A percentile compares a stretch with the other conserved stretches of the same genome.
Conservation (phyloP, 2,888 invertebrate genomes). For the Craniophora ligustri region DNA sequence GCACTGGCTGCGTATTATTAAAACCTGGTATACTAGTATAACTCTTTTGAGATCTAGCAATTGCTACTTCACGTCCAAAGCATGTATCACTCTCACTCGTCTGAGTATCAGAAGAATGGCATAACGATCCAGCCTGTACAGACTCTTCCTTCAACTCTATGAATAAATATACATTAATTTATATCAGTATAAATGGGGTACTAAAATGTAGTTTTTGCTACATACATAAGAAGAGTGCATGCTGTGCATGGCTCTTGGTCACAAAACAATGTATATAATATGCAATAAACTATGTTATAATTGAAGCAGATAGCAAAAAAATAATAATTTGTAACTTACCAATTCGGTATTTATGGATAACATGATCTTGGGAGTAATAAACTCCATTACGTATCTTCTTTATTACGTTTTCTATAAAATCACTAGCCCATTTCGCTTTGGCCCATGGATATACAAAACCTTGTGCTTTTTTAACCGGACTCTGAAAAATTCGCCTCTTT, state of each 20-base stretch:
- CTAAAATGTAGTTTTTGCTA: too few species aligned
- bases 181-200: background rate
- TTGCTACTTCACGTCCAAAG: conserved; percentile 33
- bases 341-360: conserved; percentile 8
- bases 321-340: conserved; percentile 51
- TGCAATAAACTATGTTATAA: too few species aligned
- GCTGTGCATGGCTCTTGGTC: too few species aligned
- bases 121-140: conserved; percentile 57
- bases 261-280: too few species aligned
- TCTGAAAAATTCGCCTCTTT: conserved; percentile 4
- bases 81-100: conserved; percentile 9
- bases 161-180: background rate
- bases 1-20: conserved; percentile 60
- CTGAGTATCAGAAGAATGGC: conserved; percentile 23
- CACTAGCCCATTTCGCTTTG: conserved; percentile 75
- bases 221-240: too few species aligned
- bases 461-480: conserved; percentile 13
- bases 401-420: conserved; percentile 80
- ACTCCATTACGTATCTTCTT: conserved; percentile 75
- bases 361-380: conserved; percentile 70
- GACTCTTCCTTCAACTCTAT: conserved; percentile 58
- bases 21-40: conserved; percentile 67
- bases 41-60: conserved; percentile 36
- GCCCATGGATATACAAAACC: conserved; percentile 60
- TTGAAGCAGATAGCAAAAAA: too few species aligned